A percentile compares a stretch with the other conserved stretches of the same genome.
phyloP scores from a whole-genome alignment of 2,113 vertebrate genomes.

The Dryoscopus gambensis region DNA sequence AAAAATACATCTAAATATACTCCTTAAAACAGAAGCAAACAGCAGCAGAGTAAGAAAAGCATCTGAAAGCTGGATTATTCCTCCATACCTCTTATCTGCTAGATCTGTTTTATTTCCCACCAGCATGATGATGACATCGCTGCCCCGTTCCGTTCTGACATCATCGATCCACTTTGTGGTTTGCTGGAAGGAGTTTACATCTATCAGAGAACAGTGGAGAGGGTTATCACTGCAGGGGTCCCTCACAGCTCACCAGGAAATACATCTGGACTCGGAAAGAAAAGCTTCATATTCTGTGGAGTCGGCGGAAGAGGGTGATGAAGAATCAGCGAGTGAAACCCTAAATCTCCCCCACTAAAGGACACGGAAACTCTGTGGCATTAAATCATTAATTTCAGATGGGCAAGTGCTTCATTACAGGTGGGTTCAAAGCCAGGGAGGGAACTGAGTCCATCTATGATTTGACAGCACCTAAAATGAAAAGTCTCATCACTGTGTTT shows the following conservation, averaged over 20 bases:
- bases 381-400: background rate
- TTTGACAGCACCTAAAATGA: background rate
- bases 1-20: rapidly evolving
- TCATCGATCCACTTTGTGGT: slow-evolving; percentile 99
- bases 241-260: background rate
- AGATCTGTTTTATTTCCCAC: slow-evolving; percentile 99
- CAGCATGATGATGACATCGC: slow-evolving; percentile 98
- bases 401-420: background rate
- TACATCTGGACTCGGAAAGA: background rate
- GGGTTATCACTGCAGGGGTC: slow-evolving; percentile 14
- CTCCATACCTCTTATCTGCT: slow-evolving; percentile 92
- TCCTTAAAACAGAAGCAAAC: background rate
- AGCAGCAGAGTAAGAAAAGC: background rate
- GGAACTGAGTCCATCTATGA: background rate
- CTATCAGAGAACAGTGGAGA: slow-evolving; percentile 72
- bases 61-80: background rate
- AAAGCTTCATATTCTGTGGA: background rate
- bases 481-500: background rate
- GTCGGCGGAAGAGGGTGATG: background rate
- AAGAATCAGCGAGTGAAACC: background rate
- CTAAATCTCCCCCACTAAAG: background rate
- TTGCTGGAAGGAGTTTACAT: slow-evolving; percentile 99
- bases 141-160: slow-evolving; percentile 96
- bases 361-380: background rate
- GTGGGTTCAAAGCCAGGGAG: background rate